Evolutionary conservation across 1,140 invertebrate genomes (phyloP).

Genomic region (Homarus americanus): DNA sequence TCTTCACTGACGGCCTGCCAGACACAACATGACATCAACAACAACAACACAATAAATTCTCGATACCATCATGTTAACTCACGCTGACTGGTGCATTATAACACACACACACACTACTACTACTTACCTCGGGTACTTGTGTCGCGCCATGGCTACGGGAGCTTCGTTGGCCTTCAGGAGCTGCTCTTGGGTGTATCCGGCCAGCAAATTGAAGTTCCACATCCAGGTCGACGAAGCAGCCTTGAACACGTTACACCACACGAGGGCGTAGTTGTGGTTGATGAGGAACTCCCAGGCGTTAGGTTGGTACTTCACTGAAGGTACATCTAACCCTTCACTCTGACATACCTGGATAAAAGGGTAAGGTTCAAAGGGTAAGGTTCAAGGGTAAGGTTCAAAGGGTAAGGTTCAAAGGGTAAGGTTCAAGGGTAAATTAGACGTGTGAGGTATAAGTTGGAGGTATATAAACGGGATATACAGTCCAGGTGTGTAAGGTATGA

Average conservation of each 20-base stretch:
- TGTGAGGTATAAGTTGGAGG: too few species aligned
- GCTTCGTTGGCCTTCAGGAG: conserved; percentile 77
- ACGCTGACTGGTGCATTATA: too few species aligned
- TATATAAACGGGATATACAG: too few species aligned
- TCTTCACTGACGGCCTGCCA: conserved; percentile 83
- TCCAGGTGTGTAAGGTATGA: too few species aligned
- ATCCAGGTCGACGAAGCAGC: conserved; percentile 93
- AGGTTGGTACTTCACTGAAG: conserved; percentile 77
- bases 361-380: too few species aligned
- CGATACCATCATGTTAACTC: too few species aligned
- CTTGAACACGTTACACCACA: conserved; percentile 93
- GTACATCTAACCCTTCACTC: conserved; percentile 43
- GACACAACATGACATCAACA: too few species aligned
- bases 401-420: too few species aligned
- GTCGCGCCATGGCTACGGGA: conserved; percentile 86
- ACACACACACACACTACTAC: too few species aligned
- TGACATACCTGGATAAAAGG: conserved; percentile 68
- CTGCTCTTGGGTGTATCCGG: conserved; percentile 76
- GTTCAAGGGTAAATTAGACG: too few species aligned
- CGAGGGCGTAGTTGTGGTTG: conserved; percentile 87
- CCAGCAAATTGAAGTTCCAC: conserved; percentile 83
- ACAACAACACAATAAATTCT: too few species aligned
- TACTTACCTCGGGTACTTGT: conserved; percentile 83
- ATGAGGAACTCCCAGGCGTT: conserved; percentile 92
- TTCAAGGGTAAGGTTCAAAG: too few species aligned